Evolutionary conservation across 2,888 invertebrate genomes (phyloP).

Genomic region (Lycocerus yunnanus): DNA sequence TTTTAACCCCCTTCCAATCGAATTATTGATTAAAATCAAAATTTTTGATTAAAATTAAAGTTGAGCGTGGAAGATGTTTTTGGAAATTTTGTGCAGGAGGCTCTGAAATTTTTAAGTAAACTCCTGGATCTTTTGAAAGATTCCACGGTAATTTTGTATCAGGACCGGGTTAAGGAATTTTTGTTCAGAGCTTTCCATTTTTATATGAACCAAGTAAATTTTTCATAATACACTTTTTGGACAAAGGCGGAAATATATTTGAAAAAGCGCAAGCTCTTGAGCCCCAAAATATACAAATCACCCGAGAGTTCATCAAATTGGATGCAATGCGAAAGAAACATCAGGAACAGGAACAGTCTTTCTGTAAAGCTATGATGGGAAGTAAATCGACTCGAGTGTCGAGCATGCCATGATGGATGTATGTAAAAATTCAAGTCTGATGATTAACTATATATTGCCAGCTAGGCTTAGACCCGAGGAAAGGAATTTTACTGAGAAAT

Average conservation of each 20-base stretch:
- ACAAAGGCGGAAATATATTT: conserved; percentile 62
- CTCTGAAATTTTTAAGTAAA: too few relatives aligned
- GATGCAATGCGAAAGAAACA: conserved; percentile 47
- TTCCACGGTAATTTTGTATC: too few relatives aligned
- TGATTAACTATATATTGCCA: not conserved
- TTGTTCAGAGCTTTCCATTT: too few relatives aligned
- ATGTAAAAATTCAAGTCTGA: not conserved
- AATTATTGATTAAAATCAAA: too few relatives aligned
- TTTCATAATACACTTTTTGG: too few relatives aligned
- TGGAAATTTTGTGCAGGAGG: too few relatives aligned
- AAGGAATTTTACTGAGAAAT: not conserved
- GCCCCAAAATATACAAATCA: conserved; percentile 61
- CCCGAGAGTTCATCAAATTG: conserved; percentile 60
- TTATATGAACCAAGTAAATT: too few relatives aligned
- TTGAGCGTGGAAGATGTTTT: too few relatives aligned
- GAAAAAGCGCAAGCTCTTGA: conserved; percentile 59
- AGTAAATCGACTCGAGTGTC: not conserved
- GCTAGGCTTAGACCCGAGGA: not conserved
- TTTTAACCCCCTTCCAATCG: too few relatives aligned
- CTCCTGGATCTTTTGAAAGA: too few relatives aligned
- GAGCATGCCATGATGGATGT: not conserved
- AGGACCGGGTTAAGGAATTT: too few relatives aligned
- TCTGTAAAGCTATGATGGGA: not conserved
- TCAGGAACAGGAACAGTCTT: conserved; percentile 6
- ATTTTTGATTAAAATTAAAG: too few relatives aligned